These are phyloP conservation scores for Chydorus sphaericus DNA, from an alignment of 2,888 invertebrate species.

Conservation along the genomic window DNA sequence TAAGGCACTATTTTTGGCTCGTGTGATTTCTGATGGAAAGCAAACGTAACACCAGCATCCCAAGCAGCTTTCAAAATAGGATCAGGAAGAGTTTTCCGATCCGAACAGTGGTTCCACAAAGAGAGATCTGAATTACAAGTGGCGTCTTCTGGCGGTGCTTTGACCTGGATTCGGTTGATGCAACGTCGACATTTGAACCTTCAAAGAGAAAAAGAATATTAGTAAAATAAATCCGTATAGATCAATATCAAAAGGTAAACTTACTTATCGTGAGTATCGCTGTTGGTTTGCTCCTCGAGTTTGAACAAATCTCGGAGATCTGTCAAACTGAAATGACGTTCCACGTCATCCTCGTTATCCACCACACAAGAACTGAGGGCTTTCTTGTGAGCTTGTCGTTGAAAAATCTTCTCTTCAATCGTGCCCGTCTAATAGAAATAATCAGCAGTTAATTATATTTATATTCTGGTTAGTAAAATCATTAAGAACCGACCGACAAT, in stretches of 20 bases:
- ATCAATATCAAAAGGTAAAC: too few relatives aligned
- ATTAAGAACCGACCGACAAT: conserved; percentile 39
- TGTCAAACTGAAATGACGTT: conserved; percentile 83
- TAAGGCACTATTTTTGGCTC: conserved; percentile 27
- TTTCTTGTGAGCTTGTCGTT: conserved; percentile 97
- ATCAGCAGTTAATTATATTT: background rate
- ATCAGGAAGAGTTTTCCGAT: conserved; percentile 70
- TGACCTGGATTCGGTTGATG: conserved; percentile 70
- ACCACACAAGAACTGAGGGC: conserved; percentile 92
- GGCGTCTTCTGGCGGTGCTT: conserved; percentile 71
- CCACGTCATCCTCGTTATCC: conserved; percentile 78
- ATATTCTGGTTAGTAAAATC: background rate
- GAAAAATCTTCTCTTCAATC: conserved; percentile 98
- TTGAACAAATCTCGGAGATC: conserved; percentile 86
- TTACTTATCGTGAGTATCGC: conserved; percentile 69
- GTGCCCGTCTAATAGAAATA: conserved; percentile 68
- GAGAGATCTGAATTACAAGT: conserved; percentile 91
- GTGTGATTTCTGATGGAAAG: conserved; percentile 86
- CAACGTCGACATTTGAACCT: conserved; percentile 80
- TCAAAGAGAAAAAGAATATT: background rate
- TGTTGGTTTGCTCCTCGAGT: conserved; percentile 59
- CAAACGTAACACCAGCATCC: conserved; percentile 84
- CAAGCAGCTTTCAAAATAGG: conserved; percentile 67
- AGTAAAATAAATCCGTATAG: too few relatives aligned
- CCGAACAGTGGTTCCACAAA: conserved; percentile 85